Conservation (phyloP, 2,888 invertebrate genomes). For the Pseudoips prasinana region DNA sequence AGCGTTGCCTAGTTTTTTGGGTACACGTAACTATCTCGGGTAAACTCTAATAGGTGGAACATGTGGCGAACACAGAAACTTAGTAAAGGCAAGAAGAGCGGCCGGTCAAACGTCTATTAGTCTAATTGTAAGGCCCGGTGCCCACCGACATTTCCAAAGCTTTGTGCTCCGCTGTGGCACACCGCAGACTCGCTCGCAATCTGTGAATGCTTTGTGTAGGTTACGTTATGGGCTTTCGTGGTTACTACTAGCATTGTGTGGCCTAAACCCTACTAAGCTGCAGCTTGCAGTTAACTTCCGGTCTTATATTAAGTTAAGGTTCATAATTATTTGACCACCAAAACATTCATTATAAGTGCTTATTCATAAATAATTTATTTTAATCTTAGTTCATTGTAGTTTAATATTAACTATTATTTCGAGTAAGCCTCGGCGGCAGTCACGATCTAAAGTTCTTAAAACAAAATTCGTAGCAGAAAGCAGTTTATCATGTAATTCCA, state of each 20-base stretch:
- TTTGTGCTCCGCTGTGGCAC: conserved; percentile 46
- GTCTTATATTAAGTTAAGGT: too few species aligned
- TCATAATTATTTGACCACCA: too few species aligned
- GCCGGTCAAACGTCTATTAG: conserved; percentile 53
- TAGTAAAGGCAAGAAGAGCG: conserved; percentile 24
- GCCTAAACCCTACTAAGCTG: conserved; percentile 31
- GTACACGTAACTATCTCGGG: conserved; percentile 2
- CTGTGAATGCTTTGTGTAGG: conserved; percentile 58
- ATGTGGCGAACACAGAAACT: conserved; percentile 27
- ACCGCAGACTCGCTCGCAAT: conserved; percentile 54
- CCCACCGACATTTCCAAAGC: conserved; percentile 47
- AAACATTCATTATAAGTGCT: too few species aligned
- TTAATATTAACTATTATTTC: too few species aligned
- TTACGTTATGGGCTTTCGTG: conserved; percentile 50
- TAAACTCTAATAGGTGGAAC: conserved; percentile 18
- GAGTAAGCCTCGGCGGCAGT: too few species aligned
- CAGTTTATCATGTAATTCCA: too few species aligned
- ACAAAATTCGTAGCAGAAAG: too few species aligned
- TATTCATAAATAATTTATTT: too few species aligned
- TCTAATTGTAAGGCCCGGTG: conserved; percentile 51
- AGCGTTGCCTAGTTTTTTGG: too few species aligned
- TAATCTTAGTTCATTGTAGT: too few species aligned
- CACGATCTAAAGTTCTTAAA: too few species aligned
- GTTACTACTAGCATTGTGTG: conserved; percentile 35
- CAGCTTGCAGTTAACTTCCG: conserved; percentile 25